Evolutionary conservation across 2,888 invertebrate genomes (phyloP).

Genomic region (Cantharis rufa): DNA sequence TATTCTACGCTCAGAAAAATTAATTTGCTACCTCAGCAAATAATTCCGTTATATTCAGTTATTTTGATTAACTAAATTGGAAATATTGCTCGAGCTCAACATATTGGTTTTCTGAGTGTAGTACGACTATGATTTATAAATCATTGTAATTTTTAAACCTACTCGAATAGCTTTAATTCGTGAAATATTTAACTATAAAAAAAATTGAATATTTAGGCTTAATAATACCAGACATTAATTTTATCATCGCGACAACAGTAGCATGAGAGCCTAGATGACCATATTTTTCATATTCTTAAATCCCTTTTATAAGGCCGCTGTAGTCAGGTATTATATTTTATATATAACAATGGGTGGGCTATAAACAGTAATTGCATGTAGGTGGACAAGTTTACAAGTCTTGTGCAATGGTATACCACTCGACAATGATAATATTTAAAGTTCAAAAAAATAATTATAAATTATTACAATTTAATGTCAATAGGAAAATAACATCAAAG

Average conservation of each 20-base stretch:
- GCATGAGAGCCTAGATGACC: not conserved
- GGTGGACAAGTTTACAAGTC: not conserved
- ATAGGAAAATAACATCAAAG: not conserved
- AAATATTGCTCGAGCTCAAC: no score
- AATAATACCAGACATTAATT: not conserved
- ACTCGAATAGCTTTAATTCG: not conserved
- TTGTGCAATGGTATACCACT: not conserved
- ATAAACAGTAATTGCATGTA: slow-evolving; percentile 1
- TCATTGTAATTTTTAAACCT: not conserved
- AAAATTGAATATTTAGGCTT: not conserved
- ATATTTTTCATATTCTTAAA: not conserved
- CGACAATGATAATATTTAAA: not conserved
- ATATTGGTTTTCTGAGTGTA: not conserved
- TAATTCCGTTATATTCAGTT: no score
- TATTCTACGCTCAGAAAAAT: no score
- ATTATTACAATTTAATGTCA: not conserved
- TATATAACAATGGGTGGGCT: not conserved
- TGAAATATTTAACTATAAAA: not conserved
- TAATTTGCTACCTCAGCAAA: no score
- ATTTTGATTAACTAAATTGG: no score
- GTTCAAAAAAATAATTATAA: not conserved
- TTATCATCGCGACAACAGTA: not conserved
- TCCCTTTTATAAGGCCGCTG: not conserved
- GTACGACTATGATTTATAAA: not conserved
- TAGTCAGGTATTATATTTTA: not conserved